Base-by-base conservation (phyloP, 2,797 vertebrate species). In the Macroramphosus scolopax region DNA sequence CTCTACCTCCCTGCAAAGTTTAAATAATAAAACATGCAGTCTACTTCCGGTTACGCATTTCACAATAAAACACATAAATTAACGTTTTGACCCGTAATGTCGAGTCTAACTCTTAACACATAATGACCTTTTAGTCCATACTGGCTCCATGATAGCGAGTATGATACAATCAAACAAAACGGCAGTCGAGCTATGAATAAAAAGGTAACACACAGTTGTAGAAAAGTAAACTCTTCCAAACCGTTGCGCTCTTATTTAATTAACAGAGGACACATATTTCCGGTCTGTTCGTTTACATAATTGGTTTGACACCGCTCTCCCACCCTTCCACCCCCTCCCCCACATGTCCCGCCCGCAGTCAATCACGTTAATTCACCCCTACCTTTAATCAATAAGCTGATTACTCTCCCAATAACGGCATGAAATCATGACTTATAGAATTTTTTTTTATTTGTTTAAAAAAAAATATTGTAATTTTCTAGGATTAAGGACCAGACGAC, bases 301-400 rank as follows among this genome's bases (percentile, higher is more conserved):
- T 0, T 0, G 1, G 0, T 2, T 71, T 63, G 46, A 78, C 38
- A 1, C 1, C 11, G 13, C 47, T 14, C 6, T 26, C 30, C 32
- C 37, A 16, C 41, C 22, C 39, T 63, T 45, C 53, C 49, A 40
- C 26, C 39, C 66, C 74, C 46, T 41, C 82, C 77, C 87, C 73
- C 79, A 73, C 60, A 14, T 46, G 68, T 35, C 63, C 71, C 31
- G 75, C 22, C 61, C 38, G 40, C 59, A 65, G 47, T 63, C 61
- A 58, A 62, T 72, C 68, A 68, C 3, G 20, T 22, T 22, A 22
- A 22, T 3, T 22, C 3, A 3, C 20, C 20, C 20, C 20, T 22
- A 3, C 20, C 20, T 6, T 22, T 22, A 22, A 22, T 3, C 20
- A 20, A 52, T 32, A n/a, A n/a, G n/a, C 51, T 12, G 18, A 24